Evolutionary conservation across 2,888 invertebrate genomes (phyloP).

Genomic region (Pterobdella sp.): DNA sequence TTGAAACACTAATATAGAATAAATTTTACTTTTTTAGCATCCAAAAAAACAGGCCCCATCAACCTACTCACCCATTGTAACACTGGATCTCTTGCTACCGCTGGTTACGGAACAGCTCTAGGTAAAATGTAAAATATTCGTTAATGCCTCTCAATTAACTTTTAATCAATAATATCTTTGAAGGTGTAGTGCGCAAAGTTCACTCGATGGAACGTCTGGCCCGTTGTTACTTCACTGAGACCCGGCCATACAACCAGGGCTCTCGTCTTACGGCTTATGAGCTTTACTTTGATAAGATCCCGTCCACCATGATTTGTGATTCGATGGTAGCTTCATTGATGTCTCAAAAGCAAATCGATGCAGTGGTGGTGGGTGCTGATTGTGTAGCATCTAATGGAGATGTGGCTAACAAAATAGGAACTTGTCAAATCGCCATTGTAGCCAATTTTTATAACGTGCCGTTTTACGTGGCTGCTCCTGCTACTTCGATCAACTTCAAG

Average conservation of each 20-base stretch:
- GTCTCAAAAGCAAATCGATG: constrained; percentile 71
- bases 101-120: constrained; percentile 92
- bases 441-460: constrained; percentile 83
- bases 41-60: neutral
- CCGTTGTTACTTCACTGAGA: constrained; percentile 90
- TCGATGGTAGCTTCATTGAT: constrained; percentile 88
- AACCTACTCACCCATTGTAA: constrained; percentile 91
- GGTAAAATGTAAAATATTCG: constrained; percentile 55
- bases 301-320: constrained; percentile 84
- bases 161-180: neutral
- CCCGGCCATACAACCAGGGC: constrained; percentile 88
- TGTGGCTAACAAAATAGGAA: constrained; percentile 89
- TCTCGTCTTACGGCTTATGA: constrained; percentile 89
- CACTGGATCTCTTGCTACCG: constrained; percentile 93
- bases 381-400: constrained; percentile 92
- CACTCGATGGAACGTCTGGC: constrained; percentile 60
- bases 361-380: constrained; percentile 95
- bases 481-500: constrained; percentile 74
- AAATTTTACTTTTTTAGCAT: too few relatives aligned
- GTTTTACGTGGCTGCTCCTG: constrained; percentile 89
- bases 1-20: too few relatives aligned
- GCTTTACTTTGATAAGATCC: constrained; percentile 70
- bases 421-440: constrained; percentile 66
- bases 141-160: neutral
- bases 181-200: constrained; percentile 72